Evolutionary conservation across 2,888 invertebrate genomes (phyloP), one percentile per base, ranked within the genome.

Genomic region (Nasonovia ribisnigri): DNA sequence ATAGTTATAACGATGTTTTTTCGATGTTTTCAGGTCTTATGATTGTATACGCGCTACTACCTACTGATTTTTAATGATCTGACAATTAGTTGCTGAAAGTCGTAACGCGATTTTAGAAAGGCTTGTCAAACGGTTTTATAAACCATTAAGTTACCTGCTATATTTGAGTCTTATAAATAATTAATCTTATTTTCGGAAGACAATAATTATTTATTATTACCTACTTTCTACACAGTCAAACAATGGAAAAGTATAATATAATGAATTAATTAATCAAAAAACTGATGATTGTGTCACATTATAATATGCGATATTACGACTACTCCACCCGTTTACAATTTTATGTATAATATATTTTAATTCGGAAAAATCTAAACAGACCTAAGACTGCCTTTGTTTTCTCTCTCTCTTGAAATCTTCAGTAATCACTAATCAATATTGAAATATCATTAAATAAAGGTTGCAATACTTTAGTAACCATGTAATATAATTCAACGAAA

Each of bases 221-320:
- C 16, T 87, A 87, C 92, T 92, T 92, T 92, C 92, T 87, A 86
- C 60, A 8, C 60, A 16, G n/a, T 84, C 84, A 84, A 91, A 92
- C 86, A 92, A 92, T 92, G 36, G 57, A 86, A 11, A 54, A n/a
- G 46, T 46, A 51, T 48, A 60, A 42, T 48, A 42, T 91, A 91
- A 91, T 84, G 29, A 91, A 91, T 90, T 91, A 84, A 91, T 91
- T 91, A 84, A 91, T 91, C 91, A 84, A 84, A 84, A 87, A 91
- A 51, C 36, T 77, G 77, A 77, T 77, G 86, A 43, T 77, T 77
- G 77, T 77, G 77, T 77, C 20, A 77, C 77, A 42, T 77, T 36
- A 77, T 77, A 77, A 77, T 36, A 77, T 77, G 36, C 36, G 2
- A 77, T 77, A 77, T 77, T 36, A 16, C 20, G 20, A 77, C 36